Evolutionary conservation across 2,888 invertebrate species (phyloP), one percentile per base, ranked within the genome.

Genomic region (Phytoseiulus persimilis): DNA sequence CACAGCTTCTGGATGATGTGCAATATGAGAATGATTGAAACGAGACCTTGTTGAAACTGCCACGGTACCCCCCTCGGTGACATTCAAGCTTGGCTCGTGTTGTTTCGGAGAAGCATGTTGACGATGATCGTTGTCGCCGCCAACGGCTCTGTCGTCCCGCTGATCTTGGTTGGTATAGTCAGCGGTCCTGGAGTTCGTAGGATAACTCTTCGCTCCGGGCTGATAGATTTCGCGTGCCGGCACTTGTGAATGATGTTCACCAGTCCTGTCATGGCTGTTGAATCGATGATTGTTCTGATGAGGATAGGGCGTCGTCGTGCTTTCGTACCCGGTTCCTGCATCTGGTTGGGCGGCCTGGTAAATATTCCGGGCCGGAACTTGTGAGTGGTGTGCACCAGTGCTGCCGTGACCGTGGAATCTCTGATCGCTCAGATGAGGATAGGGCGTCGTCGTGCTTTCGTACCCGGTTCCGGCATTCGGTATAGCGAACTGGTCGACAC

Each of bases 1-100:
- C 6, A 87, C 87, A 2, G 87, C 87, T 45, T 87, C 87, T 33
- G 87, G 87, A 87, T 87, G 87, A 87, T 87, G 87, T 0, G 39
- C 39, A 23, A 87, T 87, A n/a, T 87, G 87, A n/a, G 87, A 87
- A 23, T 87, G 87, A 32, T 33, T 45, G 32, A 39, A 87, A 23
- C 87, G 87, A 14, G 65, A 65, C 28, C 65, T 65, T 23, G 65
- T 23, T 23, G 65, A 28, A 1, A 65, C 28, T 23, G 65, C 65
- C 65, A 65, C 65, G 23, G 1, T 65, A 18, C 18, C 23, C 65
- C 28, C 18, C 5, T 65, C 65, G 18, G 65, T 28, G 65, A 18
- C 65, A 28, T 14, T 65, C 11, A 23, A 65, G 65, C 28, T 65
- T 65, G 65, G 1, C 28, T 65, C 65, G 2, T 65, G 65, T 18